Evolutionary conservation across 2,113 vertebrate species (phyloP).

Genomic region (Saccopteryx bilineata): DNA sequence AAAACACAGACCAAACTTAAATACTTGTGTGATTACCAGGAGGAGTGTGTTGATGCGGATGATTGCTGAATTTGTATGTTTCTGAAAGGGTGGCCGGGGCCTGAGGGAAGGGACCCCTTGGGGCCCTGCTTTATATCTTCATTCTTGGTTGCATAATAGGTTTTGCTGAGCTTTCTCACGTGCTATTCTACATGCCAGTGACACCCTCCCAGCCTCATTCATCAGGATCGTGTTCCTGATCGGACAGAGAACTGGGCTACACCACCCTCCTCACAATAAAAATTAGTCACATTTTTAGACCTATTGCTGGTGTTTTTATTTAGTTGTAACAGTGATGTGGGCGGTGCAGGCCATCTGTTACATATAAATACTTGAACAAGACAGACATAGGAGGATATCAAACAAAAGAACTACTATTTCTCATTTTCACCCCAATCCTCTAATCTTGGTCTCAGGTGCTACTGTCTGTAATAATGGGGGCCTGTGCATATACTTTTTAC

Average conservation of each 20-base stretch:
- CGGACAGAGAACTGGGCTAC: background rate
- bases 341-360: background rate
- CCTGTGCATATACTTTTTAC: rapidly evolving
- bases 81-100: background rate
- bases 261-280: background rate
- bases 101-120: background rate
- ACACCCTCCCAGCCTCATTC: background rate
- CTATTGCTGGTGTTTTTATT: background rate
- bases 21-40: background rate
- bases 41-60: background rate
- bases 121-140: background rate
- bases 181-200: background rate
- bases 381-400: background rate
- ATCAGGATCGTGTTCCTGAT: background rate
- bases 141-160: background rate
- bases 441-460: background rate
- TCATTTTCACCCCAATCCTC: background rate
- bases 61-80: background rate
- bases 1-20: background rate
- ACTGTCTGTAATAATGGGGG: background rate
- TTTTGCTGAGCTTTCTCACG: background rate
- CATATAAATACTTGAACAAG: background rate
- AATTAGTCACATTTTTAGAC: background rate
- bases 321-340: background rate
- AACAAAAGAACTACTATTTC: background rate